Percentiles rank a stretch among this genome's conserved stretches.
Evolutionary conservation across 92 coral and sea anemone genomes (phyloP).

Genomic region (Paramuricea clavata): DNA sequence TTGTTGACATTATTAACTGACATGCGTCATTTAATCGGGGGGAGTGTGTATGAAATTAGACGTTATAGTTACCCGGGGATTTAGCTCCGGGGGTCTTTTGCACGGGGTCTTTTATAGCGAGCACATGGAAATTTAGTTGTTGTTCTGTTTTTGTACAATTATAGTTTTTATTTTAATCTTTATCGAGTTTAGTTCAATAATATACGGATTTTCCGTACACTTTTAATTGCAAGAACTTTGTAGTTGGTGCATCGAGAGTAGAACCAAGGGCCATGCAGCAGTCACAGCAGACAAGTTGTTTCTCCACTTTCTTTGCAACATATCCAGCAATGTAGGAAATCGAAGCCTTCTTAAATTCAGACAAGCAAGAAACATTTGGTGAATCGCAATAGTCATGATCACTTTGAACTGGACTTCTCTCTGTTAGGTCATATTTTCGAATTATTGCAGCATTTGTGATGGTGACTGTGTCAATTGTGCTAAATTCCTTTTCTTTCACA

Average conservation of each 20-base stretch:
- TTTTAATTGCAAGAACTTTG: conserved; percentile 1
- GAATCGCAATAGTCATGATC: conserved; percentile 19
- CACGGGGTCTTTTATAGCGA: no score
- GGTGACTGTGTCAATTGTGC: neutral
- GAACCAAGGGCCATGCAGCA: conserved; percentile 15
- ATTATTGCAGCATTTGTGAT: conserved; percentile 21
- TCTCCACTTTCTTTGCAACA: conserved; percentile 16
- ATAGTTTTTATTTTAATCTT: no score
- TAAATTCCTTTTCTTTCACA: neutral
- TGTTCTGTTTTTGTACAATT: no score
- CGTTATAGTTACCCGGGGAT: no score
- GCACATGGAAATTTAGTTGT: no score
- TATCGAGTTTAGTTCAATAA: no score
- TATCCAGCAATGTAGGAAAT: conserved; percentile 26
- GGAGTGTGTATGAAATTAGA: no score
- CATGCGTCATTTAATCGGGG: no score
- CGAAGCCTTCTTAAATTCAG: conserved; percentile 19
- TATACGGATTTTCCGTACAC: neutral
- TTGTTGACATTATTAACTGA: no score
- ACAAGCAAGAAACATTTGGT: neutral
- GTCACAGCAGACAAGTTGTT: conserved; percentile 4
- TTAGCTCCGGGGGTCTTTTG: no score
- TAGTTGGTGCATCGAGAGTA: neutral
- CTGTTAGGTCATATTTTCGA: neutral
- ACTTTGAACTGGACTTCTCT: neutral